Base-by-base conservation (phyloP, 2,113 vertebrate species). In the Boleophthalmus pectinirostris region DNA sequence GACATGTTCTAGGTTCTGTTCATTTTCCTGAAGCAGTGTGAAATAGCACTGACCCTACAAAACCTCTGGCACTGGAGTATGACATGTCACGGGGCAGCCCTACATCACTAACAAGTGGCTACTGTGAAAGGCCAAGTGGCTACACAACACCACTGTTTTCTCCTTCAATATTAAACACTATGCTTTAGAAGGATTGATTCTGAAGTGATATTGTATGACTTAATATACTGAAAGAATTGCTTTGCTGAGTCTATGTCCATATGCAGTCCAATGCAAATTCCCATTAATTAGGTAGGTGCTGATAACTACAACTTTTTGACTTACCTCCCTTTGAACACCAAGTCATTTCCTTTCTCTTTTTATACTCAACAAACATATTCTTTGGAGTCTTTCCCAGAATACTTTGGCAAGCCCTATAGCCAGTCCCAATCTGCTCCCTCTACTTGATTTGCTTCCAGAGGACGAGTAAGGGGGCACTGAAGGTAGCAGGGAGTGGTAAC, bases 301-400 rank as follows among this genome's bases (percentile, higher is more conserved):
- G 64, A 75, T 86, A 74, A 88, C 86, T 75, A 68, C 78, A 76
- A 76, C 83, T 78, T 88, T 77, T 81, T 73, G 73, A 70, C 70
- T 78, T 77, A 72, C 78, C 78, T 82, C 74, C 78, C 81, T 68
- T 81, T 87, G 87, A 91, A 90, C 92, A 93, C 91, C 88, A 91
- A 91, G 80, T 86, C 79, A 85, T 94, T 95, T 95, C 93, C 93
- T 89, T 90, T 94, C 91, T 92, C 93, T 94, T 95, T 29, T 91
- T 87, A 93, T 81, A 90, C 89, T 92, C 90, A 89, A 91, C 92
- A 93, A 95, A 94, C 92, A 93, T 91, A 87, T 88, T 93, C 93
- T 93, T 95, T 92, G 92, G 93, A 94, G 80, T 72, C 16, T 16
- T 91, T 95, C 94, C 95, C 90, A 85, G 93, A 94, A 90, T 79